phyloP scores from a whole-genome alignment of 2,113 vertebrate genomes.

The Apus apus region DNA sequence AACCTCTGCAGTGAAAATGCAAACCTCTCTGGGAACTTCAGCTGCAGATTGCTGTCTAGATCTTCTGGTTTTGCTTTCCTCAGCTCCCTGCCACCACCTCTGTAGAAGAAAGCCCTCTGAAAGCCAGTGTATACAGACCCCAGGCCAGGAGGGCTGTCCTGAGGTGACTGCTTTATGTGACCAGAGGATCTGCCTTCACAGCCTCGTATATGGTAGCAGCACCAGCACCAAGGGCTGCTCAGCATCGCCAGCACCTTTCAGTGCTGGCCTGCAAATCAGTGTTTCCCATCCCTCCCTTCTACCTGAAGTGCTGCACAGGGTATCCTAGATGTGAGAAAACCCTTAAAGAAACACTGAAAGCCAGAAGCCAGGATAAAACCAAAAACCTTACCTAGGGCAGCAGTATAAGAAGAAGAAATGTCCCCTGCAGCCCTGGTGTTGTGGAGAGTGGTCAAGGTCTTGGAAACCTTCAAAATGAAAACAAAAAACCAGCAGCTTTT shows the following conservation, averaged over 20 bases:
- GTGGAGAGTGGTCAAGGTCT: background rate
- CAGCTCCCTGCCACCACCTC: background rate
- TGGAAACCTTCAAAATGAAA: background rate
- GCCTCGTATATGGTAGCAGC: background rate
- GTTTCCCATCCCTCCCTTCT: background rate
- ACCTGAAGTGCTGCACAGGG: background rate
- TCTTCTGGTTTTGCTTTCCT: background rate
- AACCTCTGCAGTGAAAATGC: background rate
- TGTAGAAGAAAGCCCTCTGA: background rate
- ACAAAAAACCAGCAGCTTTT: background rate
- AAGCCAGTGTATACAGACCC: background rate
- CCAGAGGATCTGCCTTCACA: background rate
- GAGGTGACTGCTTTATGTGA: background rate
- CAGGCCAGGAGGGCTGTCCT: background rate
- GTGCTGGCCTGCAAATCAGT: accelerated
- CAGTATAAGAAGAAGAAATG: background rate
- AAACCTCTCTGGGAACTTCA: background rate
- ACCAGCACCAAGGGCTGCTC: background rate
- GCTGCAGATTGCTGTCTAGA: background rate
- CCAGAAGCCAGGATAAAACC: background rate
- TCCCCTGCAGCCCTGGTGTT: accelerated
- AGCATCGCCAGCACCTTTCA: background rate
- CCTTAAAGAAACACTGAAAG: background rate
- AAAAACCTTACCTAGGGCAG: background rate
- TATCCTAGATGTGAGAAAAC: background rate